Evolutionary conservation across 92 coral and sea anemone genomes (phyloP).

Genomic region (Palythoa heliodiscus): DNA sequence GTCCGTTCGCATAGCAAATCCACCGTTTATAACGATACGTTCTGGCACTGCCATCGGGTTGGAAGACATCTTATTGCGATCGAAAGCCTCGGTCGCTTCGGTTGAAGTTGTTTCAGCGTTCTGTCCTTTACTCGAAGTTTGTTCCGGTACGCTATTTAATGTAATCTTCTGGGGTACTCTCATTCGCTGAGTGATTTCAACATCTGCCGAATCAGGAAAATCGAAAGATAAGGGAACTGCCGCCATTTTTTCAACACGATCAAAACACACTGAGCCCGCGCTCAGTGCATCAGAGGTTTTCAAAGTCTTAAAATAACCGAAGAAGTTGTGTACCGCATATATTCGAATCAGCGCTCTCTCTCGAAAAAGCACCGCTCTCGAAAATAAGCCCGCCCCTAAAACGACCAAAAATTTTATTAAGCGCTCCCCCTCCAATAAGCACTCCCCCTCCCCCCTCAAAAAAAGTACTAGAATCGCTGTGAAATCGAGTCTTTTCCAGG

Average conservation of each 20-base stretch:
- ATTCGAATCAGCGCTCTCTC: too few relatives aligned
- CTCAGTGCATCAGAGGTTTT: conserved; percentile 1
- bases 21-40: conserved; percentile 78
- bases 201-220: conserved; percentile 63
- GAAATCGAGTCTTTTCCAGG: too few relatives aligned
- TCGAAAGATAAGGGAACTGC: conserved; percentile 70
- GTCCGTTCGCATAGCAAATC: conserved; percentile 48
- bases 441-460: too few relatives aligned
- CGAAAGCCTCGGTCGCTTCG: conserved; percentile 1
- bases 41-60: conserved; percentile 88
- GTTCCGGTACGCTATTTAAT: conserved; percentile 59
- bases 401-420: too few relatives aligned
- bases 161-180: conserved; percentile 82
- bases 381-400: too few relatives aligned
- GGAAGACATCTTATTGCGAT: conserved; percentile 42
- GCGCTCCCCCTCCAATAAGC: too few relatives aligned
- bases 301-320: background rate
- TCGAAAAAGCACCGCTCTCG: too few relatives aligned
- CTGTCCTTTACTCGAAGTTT: conserved; percentile 35
- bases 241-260: conserved; percentile 52
- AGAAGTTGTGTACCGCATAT: conserved; percentile 8
- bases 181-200: conserved; percentile 68
- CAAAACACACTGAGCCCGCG: conserved; percentile 33
- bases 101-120: conserved; percentile 37
- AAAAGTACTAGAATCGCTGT: too few relatives aligned